Conservation (phyloP, 2,113 vertebrate genomes). For the Okapia johnstoni region DNA sequence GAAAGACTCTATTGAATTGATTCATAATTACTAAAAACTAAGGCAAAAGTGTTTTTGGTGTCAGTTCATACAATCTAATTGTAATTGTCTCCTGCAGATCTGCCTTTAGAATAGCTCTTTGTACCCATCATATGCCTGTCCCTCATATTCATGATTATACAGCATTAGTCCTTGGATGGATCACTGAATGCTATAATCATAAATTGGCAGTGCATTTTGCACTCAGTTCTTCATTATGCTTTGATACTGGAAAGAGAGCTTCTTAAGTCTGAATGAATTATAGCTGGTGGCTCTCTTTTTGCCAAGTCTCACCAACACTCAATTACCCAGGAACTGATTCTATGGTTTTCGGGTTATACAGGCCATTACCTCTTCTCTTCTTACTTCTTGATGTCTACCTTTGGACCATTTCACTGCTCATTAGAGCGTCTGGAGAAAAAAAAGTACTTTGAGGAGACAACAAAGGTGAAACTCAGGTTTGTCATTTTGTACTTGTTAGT, state of each 20-base stretch:
- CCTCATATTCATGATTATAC: not conserved
- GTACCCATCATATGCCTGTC: not conserved
- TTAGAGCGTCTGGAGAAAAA: constrained; percentile 18
- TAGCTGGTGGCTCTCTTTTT: not conserved
- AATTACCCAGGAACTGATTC: constrained; percentile 27
- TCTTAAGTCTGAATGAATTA: constrained; percentile 55
- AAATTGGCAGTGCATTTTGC: constrained; percentile 44
- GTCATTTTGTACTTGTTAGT: constrained; percentile 28
- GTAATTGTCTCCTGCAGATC: not conserved
- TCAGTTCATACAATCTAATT: not conserved
- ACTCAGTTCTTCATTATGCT: not conserved
- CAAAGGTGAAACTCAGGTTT: constrained; percentile 41
- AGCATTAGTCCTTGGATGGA: constrained; percentile 42
- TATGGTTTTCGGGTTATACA: constrained; percentile 46
- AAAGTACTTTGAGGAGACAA: constrained; percentile 33
- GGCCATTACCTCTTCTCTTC: constrained; percentile 17
- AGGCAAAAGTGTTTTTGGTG: not conserved
- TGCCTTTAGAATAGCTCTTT: constrained; percentile 18
- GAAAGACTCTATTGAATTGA: not conserved
- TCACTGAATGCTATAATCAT: constrained; percentile 37
- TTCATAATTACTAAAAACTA: not conserved
- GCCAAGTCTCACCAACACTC: constrained; percentile 46
- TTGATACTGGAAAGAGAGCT: constrained; percentile 34
- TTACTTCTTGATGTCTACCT: not conserved
- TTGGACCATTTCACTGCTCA: constrained; percentile 21